Conservation (phyloP, 1,140 invertebrate species). For the Macrocentrus cingulum region DNA sequence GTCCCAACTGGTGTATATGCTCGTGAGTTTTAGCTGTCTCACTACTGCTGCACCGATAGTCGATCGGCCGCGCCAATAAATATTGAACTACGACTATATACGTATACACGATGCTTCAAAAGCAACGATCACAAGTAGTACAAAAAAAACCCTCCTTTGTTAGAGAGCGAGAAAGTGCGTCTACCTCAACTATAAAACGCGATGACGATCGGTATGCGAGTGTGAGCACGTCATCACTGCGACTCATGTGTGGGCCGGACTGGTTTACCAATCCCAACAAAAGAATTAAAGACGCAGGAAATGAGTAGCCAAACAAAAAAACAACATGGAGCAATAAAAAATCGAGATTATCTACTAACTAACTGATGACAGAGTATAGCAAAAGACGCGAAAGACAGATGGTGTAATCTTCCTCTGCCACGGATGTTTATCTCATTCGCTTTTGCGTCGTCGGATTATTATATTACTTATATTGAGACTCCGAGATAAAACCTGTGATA, state of each 20-base stretch:
- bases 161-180: too few species aligned
- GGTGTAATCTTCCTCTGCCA: background rate
- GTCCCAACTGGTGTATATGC: constrained; percentile 2
- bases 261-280: background rate
- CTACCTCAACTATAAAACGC: too few species aligned
- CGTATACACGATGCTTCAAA: background rate
- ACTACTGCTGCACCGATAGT: background rate
- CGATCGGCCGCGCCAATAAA: background rate
- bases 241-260: background rate
- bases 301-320: background rate
- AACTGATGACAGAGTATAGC: background rate
- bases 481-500: background rate
- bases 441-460: background rate
- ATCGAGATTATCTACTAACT: background rate
- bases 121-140: background rate
- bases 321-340: background rate
- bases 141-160: too few species aligned
- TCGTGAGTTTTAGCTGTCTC: background rate
- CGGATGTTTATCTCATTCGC: constrained; percentile 2
- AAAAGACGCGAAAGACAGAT: background rate
- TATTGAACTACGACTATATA: background rate
- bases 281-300: background rate
- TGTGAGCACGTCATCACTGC: too few species aligned
- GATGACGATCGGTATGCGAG: too few species aligned
- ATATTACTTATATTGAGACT: background rate